Conservation (phyloP, 2,888 invertebrate species). For the Hedychridium roseum region DNA sequence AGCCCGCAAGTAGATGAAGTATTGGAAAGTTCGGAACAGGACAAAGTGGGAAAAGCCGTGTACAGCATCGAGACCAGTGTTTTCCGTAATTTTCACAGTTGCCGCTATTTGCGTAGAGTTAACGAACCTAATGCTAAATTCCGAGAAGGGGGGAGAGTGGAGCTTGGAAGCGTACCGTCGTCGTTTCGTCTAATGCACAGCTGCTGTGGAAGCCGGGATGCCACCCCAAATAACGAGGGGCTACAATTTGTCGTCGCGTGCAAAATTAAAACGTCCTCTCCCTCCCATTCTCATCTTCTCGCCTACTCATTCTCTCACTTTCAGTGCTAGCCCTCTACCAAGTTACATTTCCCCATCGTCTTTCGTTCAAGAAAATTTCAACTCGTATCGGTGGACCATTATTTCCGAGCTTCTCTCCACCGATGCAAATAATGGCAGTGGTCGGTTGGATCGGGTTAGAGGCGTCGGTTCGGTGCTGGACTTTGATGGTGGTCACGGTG, state of each 20-base stretch:
- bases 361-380: too few relatives aligned
- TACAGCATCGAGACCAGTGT: too few relatives aligned
- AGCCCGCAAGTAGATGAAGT: too few relatives aligned
- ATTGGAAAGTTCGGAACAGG: too few relatives aligned
- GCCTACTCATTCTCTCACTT: background rate
- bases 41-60: too few relatives aligned
- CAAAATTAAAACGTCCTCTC: conserved; percentile 39
- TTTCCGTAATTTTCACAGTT: too few relatives aligned
- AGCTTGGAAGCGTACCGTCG: conserved; percentile 16
- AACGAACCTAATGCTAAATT: conserved; percentile 24
- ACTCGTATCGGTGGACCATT: conserved; percentile 1
- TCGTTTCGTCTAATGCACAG: conserved; percentile 24
- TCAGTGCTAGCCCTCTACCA: background rate
- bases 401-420: too few relatives aligned
- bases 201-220: conserved; percentile 22
- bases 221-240: conserved; percentile 39
- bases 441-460: too few relatives aligned
- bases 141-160: conserved; percentile 8
- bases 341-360: conserved; percentile 1
- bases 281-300: conserved; percentile 5
- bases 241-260: conserved; percentile 41
- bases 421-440: conserved; percentile 12
- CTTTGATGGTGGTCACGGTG: too few relatives aligned
- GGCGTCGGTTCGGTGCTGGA: too few relatives aligned
- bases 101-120: conserved; percentile 25